These are phyloP conservation scores for Melanotaenia boesemani DNA, from an alignment of 2,797 vertebrate genomes.

Conservation along the genomic window DNA sequence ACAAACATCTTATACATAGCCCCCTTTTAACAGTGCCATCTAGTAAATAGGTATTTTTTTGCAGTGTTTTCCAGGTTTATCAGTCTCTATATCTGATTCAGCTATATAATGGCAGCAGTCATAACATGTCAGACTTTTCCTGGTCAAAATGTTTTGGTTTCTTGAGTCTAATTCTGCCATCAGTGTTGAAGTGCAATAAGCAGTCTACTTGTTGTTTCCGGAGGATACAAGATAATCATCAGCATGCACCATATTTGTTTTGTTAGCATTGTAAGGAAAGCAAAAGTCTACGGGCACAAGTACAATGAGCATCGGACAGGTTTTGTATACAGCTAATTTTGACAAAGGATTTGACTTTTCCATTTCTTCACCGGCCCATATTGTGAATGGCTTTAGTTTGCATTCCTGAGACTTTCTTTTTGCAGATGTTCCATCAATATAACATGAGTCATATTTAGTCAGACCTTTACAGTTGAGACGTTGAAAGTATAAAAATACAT, in stretches of 20 bases:
- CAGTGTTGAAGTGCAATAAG: slow-evolving; percentile 50
- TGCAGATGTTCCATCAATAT: slow-evolving; percentile 25
- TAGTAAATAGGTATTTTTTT: slow-evolving; percentile 65
- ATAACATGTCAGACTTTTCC: slow-evolving; percentile 87
- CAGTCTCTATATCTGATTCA: slow-evolving; percentile 80
- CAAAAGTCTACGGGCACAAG: slow-evolving; percentile 68
- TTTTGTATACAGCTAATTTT: slow-evolving; percentile 64
- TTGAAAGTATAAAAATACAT: slow-evolving; percentile 1
- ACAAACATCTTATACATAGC: slow-evolving; percentile 50
- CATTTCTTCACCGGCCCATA: slow-evolving; percentile 44
- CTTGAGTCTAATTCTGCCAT: slow-evolving; percentile 66
- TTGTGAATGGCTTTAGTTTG: slow-evolving; percentile 44
- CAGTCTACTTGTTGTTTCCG: slow-evolving; percentile 64
- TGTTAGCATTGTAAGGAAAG: slow-evolving; percentile 75
- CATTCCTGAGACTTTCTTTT: slow-evolving; percentile 34
- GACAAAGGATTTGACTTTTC: slow-evolving; percentile 51
- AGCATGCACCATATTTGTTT: slow-evolving; percentile 75
- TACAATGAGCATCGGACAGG: slow-evolving; percentile 64
- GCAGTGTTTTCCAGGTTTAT: slow-evolving; percentile 68
- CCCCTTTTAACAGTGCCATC: slow-evolving; percentile 57
- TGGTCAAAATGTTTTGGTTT: slow-evolving; percentile 80
- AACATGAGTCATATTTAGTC: slow-evolving; percentile 27
- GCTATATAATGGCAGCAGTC: slow-evolving; percentile 82
- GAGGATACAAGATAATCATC: slow-evolving; percentile 81
- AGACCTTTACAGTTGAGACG: slow-evolving; percentile 2